Evolutionary conservation across 2,797 vertebrate genomes (phyloP).

Genomic region (Propithecus perrieri): DNA sequence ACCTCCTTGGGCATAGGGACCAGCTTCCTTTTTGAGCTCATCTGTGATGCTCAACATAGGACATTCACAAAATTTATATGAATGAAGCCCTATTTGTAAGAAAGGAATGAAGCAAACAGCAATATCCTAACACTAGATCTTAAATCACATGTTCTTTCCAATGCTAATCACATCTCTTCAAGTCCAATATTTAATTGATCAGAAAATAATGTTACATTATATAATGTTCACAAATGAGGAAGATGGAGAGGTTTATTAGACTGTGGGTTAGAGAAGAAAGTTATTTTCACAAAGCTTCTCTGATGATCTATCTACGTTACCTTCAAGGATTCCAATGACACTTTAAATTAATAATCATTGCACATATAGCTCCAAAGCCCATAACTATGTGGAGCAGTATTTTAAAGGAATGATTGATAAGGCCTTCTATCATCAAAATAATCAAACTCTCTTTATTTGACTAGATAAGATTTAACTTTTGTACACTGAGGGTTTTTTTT

Average conservation of each 20-base stretch:
- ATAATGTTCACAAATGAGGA: neutral
- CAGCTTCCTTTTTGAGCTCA: neutral
- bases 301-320: neutral
- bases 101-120: neutral
- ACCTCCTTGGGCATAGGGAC: neutral
- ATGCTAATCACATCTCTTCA: neutral
- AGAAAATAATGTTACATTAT: neutral
- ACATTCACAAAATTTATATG: neutral
- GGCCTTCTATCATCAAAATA: constrained; percentile 1
- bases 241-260: neutral
- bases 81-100: neutral
- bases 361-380: neutral
- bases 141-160: neutral
- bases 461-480: neutral
- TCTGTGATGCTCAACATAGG: neutral
- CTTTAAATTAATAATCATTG: neutral
- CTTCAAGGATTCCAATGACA: neutral
- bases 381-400: neutral
- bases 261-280: neutral
- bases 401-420: neutral
- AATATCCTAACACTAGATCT: neutral
- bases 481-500: neutral
- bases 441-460: constrained; percentile 21
- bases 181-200: neutral
- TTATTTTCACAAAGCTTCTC: constrained; percentile 25